Evolutionary conservation across 2,888 invertebrate species (phyloP).

Genomic region (Phasia obesa): DNA sequence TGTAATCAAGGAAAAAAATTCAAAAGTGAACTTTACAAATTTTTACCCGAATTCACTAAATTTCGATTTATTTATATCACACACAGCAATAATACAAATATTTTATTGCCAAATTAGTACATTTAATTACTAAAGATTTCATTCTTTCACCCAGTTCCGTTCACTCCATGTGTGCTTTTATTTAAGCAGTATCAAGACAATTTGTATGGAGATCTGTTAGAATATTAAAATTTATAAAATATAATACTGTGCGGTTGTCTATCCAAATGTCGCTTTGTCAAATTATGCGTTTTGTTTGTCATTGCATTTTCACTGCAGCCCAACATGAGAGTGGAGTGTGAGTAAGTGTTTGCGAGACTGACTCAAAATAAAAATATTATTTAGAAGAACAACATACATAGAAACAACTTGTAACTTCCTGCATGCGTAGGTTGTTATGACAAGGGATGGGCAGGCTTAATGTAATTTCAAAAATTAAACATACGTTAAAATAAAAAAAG

Average conservation of each 20-base stretch:
- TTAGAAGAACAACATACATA: constrained; percentile 46
- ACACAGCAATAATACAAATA: too few relatives aligned
- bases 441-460: constrained; percentile 73
- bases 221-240: constrained; percentile 67
- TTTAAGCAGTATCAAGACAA: constrained; percentile 63
- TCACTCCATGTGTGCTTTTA: constrained; percentile 2
- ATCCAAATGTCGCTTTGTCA: constrained; percentile 70
- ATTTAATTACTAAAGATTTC: background rate
- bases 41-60: too few relatives aligned
- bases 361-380: constrained; percentile 27
- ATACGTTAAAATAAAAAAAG: constrained; percentile 36
- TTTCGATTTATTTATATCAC: too few relatives aligned
- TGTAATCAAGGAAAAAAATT: too few relatives aligned
- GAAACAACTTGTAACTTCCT: constrained; percentile 71
- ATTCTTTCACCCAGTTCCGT: constrained; percentile 1
- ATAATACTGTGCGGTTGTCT: constrained; percentile 67
- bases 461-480: constrained; percentile 68
- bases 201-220: constrained; percentile 67
- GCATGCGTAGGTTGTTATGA: constrained; percentile 73
- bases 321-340: background rate
- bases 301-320: constrained; percentile 15
- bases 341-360: constrained; percentile 22
- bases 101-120: background rate
- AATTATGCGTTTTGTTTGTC: constrained; percentile 69
- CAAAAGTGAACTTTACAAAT: too few relatives aligned